Percentiles rank a stretch among this genome's conserved stretches.
phyloP scores from a whole-genome alignment of 53 echinoderm and acorn worm genomes.

The Paracentrotus lividus region DNA sequence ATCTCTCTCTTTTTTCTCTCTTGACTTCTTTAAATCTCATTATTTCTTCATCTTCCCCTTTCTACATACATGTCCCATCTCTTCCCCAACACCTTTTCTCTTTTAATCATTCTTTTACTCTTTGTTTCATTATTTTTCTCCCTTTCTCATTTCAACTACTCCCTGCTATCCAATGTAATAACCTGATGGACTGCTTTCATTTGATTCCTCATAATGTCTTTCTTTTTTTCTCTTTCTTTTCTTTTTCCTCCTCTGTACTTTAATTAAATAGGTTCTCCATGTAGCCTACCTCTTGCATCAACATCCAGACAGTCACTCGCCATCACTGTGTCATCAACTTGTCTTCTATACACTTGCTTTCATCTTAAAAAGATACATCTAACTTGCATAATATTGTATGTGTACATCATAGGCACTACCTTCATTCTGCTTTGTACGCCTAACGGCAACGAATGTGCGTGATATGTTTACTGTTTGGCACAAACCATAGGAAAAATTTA shows the following conservation, averaged over 20 bases:
- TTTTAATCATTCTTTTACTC: not conserved
- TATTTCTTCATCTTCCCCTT: too few species aligned
- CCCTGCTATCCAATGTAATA: not conserved
- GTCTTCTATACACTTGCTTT: not conserved
- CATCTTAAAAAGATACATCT: too few species aligned
- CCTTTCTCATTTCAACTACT: not conserved
- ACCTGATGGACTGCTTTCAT: too few species aligned
- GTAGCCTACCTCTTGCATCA: conserved; percentile 47
- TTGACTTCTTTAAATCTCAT: too few species aligned
- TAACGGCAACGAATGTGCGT: too few species aligned
- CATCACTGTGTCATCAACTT: not conserved
- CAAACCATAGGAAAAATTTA: too few species aligned
- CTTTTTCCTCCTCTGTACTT: not conserved
- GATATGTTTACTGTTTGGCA: too few species aligned
- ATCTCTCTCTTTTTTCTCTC: too few species aligned
- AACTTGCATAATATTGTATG: too few species aligned
- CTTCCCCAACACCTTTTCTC: not conserved
- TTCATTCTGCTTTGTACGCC: too few species aligned
- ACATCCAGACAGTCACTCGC: conserved; percentile 40
- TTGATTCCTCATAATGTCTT: too few species aligned
- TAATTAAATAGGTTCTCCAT: conserved; percentile 9
- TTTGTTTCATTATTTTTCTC: not conserved
- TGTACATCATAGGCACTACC: not conserved
- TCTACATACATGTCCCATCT: too few species aligned
- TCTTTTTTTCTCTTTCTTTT: not conserved